These are phyloP conservation scores for Drosophila gunungcola DNA, from an alignment of 1,140 invertebrate species.

Conservation along the genomic window DNA sequence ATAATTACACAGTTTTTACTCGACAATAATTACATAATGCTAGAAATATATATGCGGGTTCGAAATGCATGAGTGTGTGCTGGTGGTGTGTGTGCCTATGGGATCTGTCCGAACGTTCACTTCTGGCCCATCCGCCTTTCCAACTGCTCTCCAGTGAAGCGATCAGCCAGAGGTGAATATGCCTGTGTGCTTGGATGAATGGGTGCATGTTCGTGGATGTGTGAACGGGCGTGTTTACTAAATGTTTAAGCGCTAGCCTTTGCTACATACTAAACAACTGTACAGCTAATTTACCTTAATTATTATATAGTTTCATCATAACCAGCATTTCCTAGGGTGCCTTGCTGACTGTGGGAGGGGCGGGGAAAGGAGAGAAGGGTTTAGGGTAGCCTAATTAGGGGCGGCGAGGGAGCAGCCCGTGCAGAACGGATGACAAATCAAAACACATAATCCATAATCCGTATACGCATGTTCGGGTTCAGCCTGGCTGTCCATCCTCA, in stretches of 20 bases:
- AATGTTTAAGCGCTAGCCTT: conserved; percentile 75
- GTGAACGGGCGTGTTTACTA: conserved; percentile 57
- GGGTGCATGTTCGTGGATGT: conserved; percentile 19
- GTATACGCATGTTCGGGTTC: conserved; percentile 35
- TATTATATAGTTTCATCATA: conserved; percentile 70
- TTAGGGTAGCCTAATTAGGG: conserved; percentile 67
- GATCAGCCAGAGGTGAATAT: conserved; percentile 42
- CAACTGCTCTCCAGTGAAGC: conserved; percentile 54
- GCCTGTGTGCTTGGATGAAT: conserved; percentile 23
- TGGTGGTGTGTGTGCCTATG: conserved; percentile 17
- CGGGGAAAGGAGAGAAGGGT: background rate
- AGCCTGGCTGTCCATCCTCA: conserved; percentile 34
- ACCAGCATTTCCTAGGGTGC: conserved; percentile 43
- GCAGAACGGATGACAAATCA: conserved; percentile 57
- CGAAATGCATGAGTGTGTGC: conserved; percentile 27
- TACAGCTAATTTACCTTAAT: conserved; percentile 81
- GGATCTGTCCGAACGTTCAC: conserved; percentile 35
- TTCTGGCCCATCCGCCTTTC: conserved; percentile 26
- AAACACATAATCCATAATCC: conserved; percentile 26
- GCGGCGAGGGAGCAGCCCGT: conserved; percentile 32
- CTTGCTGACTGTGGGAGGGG: conserved; percentile 12
- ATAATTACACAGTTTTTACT: conserved; percentile 76
- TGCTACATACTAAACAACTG: conserved; percentile 73
- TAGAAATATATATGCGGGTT: conserved; percentile 66
- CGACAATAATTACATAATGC: conserved; percentile 76